phyloP scores from a whole-genome alignment of 2,888 invertebrate genomes.

The Sinotaia quadrata region DNA sequence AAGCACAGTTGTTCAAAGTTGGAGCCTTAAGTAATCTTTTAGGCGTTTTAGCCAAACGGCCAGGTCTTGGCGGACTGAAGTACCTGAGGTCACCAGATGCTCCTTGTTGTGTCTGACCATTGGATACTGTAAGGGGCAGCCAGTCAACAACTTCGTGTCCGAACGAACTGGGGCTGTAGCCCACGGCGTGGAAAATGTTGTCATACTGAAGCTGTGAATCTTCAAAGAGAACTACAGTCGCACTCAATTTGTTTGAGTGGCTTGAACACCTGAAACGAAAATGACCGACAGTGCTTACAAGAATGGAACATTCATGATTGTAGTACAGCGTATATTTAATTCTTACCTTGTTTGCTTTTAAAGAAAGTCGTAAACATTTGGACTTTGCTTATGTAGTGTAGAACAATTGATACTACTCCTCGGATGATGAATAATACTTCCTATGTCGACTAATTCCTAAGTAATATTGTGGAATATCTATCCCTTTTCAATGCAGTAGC shows the following conservation, averaged over 20 bases:
- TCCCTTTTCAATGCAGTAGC: no score
- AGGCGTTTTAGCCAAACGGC: neutral
- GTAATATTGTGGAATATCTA: no score
- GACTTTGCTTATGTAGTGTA: no score
- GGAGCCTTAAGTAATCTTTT: neutral
- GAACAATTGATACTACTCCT: no score
- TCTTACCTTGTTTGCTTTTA: no score
- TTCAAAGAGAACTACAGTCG: conserved; percentile 49
- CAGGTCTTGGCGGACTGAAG: neutral
- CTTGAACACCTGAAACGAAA: conserved; percentile 41
- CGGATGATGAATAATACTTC: no score
- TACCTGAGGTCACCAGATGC: conserved; percentile 20
- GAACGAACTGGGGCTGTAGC: conserved; percentile 46
- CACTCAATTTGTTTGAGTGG: conserved; percentile 47
- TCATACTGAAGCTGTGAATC: conserved; percentile 45
- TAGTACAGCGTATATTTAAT: no score
- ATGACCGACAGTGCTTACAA: neutral
- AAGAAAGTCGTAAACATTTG: no score
- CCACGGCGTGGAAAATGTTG: conserved; percentile 40
- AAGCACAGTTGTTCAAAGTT: neutral
- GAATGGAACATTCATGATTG: neutral
- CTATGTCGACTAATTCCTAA: no score
- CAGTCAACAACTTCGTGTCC: conserved; percentile 43
- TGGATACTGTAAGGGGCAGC: conserved; percentile 2
- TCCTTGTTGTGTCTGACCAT: neutral